A percentile compares a stretch with the other conserved stretches of the same genome.
These are phyloP conservation scores for Tetramorium simillimum DNA, from an alignment of 1,140 invertebrate species.

Conservation along the genomic window DNA sequence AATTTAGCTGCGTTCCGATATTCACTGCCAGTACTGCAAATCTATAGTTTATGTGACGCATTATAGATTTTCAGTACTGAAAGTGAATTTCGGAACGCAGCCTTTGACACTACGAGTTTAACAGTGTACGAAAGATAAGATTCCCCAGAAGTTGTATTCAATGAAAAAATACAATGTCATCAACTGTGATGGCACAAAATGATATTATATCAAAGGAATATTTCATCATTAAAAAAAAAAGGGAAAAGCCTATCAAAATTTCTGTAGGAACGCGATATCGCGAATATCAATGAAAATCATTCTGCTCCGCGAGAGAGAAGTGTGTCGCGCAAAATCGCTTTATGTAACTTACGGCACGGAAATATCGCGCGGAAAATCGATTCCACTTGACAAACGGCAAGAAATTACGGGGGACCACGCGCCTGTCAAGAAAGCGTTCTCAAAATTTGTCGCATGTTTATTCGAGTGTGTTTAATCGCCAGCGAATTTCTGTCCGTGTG, in stretches of 20 bases:
- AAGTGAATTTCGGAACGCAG: too few species aligned
- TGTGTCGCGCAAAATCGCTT: too few species aligned
- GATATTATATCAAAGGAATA: too few species aligned
- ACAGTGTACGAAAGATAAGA: not conserved
- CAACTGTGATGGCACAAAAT: not conserved
- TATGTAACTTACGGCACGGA: too few species aligned
- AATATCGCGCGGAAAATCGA: not conserved
- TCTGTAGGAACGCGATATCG: not conserved
- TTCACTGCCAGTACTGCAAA: too few species aligned
- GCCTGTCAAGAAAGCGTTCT: not conserved
- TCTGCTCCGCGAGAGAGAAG: too few species aligned
- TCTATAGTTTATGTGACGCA: too few species aligned
- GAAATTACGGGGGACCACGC: not conserved
- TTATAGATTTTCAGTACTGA: too few species aligned
- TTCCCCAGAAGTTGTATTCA: not conserved
- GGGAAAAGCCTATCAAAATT: too few species aligned
- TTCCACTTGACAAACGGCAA: not conserved
- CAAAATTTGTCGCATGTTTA: not conserved
- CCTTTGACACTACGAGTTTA: too few species aligned
- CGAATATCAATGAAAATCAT: not conserved
- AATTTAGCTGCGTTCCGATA: too few species aligned
- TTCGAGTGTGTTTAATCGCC: not conserved
- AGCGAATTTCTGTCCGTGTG: not conserved
- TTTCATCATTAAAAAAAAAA: too few species aligned
- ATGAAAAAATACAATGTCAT: not conserved